phyloP scores from a whole-genome alignment of 1,140 invertebrate genomes.

The Drosophila orosa region DNA sequence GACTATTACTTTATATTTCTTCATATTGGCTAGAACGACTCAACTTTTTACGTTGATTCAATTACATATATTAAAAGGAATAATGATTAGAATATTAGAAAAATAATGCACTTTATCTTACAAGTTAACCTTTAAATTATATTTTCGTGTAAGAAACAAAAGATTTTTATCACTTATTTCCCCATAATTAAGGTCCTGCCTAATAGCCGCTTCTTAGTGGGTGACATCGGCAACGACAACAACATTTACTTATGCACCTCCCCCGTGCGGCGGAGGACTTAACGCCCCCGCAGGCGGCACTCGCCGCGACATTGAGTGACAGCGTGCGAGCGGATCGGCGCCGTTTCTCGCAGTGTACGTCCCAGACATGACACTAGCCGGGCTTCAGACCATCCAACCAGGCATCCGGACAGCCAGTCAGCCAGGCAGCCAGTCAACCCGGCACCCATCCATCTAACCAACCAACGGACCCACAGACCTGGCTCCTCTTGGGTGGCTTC shows the following conservation, averaged over 20 bases:
- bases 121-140: no score
- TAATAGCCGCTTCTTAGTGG: background rate
- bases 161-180: background rate
- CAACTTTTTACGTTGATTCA: no score
- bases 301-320: constrained; percentile 50
- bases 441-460: constrained; percentile 24
- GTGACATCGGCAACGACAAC: constrained; percentile 49
- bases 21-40: no score
- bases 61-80: no score
- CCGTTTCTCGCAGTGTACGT: constrained; percentile 39
- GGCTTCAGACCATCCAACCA: constrained; percentile 21
- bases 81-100: no score
- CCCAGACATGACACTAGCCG: constrained; percentile 41
- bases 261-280: constrained; percentile 23
- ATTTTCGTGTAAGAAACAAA: no score
- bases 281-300: constrained; percentile 36
- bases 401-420: constrained; percentile 4
- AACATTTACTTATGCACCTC: constrained; percentile 62
- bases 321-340: constrained; percentile 28
- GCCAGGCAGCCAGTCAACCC: constrained; percentile 7
- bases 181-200: constrained; percentile 1
- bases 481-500: constrained; percentile 44
- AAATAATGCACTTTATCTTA: no score
- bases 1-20: no score
- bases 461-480: constrained; percentile 1